phyloP scores from a whole-genome alignment of 2,113 vertebrate species.

The Tinamus guttatus region DNA sequence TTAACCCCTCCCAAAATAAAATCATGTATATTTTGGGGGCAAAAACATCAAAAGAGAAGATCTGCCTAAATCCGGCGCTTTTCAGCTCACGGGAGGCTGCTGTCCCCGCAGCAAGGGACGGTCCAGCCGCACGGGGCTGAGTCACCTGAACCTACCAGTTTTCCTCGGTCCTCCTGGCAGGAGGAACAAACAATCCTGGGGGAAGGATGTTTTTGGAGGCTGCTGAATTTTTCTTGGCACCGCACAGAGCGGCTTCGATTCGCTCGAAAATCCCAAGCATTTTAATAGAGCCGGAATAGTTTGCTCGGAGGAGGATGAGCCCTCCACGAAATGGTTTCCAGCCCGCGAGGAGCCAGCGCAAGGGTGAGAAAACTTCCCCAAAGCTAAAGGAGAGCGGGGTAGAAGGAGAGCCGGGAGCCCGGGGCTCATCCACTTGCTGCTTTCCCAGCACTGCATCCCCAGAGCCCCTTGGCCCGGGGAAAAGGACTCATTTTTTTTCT shows the following conservation, averaged over 20 bases:
- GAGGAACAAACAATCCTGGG: slow-evolving; percentile 14
- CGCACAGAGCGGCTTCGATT: background rate
- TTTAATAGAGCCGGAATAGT: slow-evolving; percentile 1
- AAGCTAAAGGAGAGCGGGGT: no score
- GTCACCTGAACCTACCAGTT: slow-evolving; percentile 13
- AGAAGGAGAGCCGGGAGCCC: no score
- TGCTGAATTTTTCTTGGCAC: slow-evolving; percentile 62
- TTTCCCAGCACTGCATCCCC: no score
- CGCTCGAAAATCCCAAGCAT: slow-evolving; percentile 42
- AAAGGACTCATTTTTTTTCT: background rate
- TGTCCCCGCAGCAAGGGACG: background rate
- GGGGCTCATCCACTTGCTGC: no score
- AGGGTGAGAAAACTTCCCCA: no score
- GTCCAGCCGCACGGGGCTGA: background rate
- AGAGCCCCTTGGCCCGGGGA: background rate
- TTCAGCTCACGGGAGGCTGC: background rate
- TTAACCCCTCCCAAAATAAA: slow-evolving; percentile 3
- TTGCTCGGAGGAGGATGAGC: background rate
- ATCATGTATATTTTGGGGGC: background rate
- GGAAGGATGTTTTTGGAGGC: slow-evolving; percentile 61
- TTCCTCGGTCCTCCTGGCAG: slow-evolving; percentile 32
- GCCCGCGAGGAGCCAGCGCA: background rate
- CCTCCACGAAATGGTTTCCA: accelerated
- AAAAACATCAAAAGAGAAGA: background rate
- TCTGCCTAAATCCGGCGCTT: background rate